Conservation (phyloP, 1,140 invertebrate genomes). For the Drosophila asahinai region DNA sequence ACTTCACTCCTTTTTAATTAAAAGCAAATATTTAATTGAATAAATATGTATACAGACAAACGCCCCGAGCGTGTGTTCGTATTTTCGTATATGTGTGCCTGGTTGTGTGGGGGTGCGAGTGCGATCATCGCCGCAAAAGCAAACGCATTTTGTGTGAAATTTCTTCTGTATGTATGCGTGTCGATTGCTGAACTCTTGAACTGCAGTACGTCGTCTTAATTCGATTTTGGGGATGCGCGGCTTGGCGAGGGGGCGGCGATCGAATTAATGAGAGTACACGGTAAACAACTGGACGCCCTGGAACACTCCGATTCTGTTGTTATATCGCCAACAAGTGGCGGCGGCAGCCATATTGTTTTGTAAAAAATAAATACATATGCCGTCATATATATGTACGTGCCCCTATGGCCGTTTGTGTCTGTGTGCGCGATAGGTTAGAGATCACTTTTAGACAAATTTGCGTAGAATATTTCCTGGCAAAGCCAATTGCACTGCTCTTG, state of each 20-base stretch:
- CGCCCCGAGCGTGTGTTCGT: background rate
- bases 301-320: constrained; percentile 36
- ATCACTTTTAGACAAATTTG: constrained; percentile 54
- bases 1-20: constrained; percentile 52
- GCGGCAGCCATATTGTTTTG: constrained; percentile 73
- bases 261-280: constrained; percentile 42
- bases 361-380: constrained; percentile 41
- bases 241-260: constrained; percentile 16
- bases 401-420: constrained; percentile 35
- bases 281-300: constrained; percentile 26
- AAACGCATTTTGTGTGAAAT: constrained; percentile 52
- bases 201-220: constrained; percentile 38
- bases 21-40: constrained; percentile 72
- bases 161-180: constrained; percentile 26
- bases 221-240: constrained; percentile 37
- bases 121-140: constrained; percentile 56
- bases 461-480: constrained; percentile 44
- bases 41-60: constrained; percentile 50
- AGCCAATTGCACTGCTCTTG: constrained; percentile 19
- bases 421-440: constrained; percentile 46
- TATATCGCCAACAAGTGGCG: constrained; percentile 76
- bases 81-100: constrained; percentile 9
- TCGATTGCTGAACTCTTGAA: constrained; percentile 45
- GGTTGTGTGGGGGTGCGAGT: constrained; percentile 54
- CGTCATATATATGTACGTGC: constrained; percentile 30